phyloP scores from a whole-genome alignment of 2,797 vertebrate genomes.

The Anableps anableps region DNA sequence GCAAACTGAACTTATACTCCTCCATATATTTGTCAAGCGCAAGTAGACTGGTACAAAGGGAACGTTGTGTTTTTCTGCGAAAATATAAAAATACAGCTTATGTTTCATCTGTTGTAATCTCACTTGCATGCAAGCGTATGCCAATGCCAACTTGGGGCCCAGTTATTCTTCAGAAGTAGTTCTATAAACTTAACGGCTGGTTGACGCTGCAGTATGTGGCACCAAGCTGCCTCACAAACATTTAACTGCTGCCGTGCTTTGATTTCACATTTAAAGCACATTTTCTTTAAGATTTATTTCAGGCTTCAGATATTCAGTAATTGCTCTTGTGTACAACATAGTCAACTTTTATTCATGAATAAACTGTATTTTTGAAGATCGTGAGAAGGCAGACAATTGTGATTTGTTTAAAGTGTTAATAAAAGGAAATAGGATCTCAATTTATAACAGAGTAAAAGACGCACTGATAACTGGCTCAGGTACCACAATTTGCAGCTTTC shows the following conservation, averaged over 20 bases:
- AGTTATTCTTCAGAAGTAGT: conserved; percentile 18
- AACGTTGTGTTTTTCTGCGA: conserved; percentile 24
- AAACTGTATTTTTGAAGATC: background rate
- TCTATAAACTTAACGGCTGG: conserved; percentile 5
- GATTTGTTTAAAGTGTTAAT: conserved; percentile 38
- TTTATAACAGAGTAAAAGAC: conserved; percentile 25
- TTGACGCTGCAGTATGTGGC: conserved; percentile 21
- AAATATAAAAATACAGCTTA: conserved; percentile 25
- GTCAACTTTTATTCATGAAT: background rate
- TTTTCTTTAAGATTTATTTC: conserved; percentile 15
- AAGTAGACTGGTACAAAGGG: conserved; percentile 22
- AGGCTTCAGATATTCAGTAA: background rate
- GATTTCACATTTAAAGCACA: background rate
- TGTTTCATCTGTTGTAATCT: conserved; percentile 39
- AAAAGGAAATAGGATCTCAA: conserved; percentile 45
- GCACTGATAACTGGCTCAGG: background rate
- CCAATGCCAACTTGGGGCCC: conserved; percentile 38
- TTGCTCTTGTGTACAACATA: background rate
- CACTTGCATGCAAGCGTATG: background rate
- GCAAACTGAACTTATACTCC: background rate
- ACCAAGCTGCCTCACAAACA: conserved; percentile 6
- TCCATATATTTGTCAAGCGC: background rate
- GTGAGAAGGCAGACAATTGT: background rate
- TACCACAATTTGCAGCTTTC: conserved; percentile 6
- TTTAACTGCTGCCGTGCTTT: background rate